Conservation (phyloP, 2,797 vertebrate genomes). For the Poecilia picta region DNA sequence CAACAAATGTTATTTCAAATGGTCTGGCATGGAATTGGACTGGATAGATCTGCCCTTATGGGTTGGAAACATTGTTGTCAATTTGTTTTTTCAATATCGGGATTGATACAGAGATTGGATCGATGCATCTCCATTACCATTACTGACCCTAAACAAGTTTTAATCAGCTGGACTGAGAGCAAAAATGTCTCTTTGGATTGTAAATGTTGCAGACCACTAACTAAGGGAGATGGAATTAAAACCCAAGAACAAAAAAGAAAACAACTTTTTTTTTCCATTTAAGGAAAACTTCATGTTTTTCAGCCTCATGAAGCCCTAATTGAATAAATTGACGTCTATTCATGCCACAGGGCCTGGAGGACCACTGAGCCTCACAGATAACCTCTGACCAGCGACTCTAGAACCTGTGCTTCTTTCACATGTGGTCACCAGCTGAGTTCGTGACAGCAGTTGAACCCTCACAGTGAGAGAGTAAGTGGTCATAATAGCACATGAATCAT, state of each 20-base stretch:
- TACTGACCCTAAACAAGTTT: neutral
- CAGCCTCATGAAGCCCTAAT: neutral
- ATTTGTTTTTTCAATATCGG: no score
- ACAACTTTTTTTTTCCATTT: neutral
- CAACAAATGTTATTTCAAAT: no score
- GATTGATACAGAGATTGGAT: no score
- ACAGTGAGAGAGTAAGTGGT: constrained; percentile 19
- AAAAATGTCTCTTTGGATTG: neutral
- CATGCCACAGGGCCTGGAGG: neutral
- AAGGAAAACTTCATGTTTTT: neutral
- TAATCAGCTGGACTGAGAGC: neutral
- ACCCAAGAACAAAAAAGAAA: neutral
- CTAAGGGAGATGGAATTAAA: neutral
- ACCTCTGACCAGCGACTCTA: constrained; percentile 11
- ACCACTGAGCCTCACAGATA: constrained; percentile 1
- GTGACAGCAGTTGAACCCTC: constrained; percentile 33
- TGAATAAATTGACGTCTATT: neutral
- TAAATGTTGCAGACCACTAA: neutral
- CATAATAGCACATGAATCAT: constrained; percentile 44
- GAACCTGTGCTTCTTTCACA: constrained; percentile 1
- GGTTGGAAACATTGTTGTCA: no score
- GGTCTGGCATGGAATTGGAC: no score
- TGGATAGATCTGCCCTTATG: no score
- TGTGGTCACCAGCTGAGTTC: constrained; percentile 26
- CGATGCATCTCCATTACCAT: no score